Percentiles rank a stretch among this genome's conserved stretches.
Evolutionary conservation across 2,797 vertebrate genomes (phyloP).

Genomic region (Vultur gryphus): DNA sequence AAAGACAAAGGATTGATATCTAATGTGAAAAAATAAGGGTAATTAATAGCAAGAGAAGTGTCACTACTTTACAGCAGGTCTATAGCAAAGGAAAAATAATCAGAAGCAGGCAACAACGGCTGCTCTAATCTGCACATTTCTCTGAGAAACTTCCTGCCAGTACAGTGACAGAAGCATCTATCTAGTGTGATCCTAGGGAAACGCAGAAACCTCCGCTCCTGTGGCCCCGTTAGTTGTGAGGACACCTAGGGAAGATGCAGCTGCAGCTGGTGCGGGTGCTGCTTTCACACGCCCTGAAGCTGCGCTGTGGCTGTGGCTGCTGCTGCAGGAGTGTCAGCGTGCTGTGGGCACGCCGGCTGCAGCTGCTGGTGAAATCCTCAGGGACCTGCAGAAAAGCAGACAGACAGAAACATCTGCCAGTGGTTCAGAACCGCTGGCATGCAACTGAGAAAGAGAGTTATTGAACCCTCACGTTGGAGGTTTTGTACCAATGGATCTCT

Average conservation of each 20-base stretch:
- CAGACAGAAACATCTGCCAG: background rate
- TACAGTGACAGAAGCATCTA: background rate
- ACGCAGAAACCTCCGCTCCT: background rate
- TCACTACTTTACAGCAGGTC: background rate
- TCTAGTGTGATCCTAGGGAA: background rate
- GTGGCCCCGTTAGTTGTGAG: no score
- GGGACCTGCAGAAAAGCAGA: background rate
- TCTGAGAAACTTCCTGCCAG: background rate
- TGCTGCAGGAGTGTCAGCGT: background rate
- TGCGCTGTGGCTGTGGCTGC: background rate
- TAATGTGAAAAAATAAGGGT: background rate
- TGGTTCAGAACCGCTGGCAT: background rate
- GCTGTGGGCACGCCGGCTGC: background rate
- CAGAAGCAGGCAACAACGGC: background rate
- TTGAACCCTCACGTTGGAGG: rapidly evolving
- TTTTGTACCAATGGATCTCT: background rate
- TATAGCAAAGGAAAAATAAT: background rate
- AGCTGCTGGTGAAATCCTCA: background rate
- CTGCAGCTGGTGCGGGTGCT: background rate
- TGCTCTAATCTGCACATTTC: background rate
- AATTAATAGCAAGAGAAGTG: background rate
- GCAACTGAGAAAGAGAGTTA: background rate
- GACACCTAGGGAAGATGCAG: background rate
- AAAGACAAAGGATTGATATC: background rate
- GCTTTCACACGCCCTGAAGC: background rate